Evolutionary conservation across 2,113 vertebrate species (phyloP).

Genomic region (Glaucidium brasilianum): DNA sequence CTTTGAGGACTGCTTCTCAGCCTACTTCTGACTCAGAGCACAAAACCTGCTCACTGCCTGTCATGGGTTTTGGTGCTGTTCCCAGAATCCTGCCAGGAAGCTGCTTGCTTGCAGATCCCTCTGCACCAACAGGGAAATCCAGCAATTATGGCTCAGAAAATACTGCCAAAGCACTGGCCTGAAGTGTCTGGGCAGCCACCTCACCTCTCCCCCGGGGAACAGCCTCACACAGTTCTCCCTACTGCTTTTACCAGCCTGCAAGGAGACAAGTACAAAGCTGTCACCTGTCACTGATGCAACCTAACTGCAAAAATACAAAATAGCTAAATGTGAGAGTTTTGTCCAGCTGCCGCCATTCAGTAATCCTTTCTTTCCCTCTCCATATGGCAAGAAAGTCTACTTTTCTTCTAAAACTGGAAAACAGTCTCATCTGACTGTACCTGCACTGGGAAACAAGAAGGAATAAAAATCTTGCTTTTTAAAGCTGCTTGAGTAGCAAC

Average conservation of each 20-base stretch:
- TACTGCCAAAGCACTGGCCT: not conserved
- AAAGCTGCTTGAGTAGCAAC: not conserved
- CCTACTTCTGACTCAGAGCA: constrained; percentile 33
- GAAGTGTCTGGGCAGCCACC: not conserved
- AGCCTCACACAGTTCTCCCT: not conserved
- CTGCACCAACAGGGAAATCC: not conserved
- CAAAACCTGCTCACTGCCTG: not conserved
- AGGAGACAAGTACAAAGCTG: not conserved
- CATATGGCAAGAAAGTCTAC: not conserved
- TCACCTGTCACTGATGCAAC: constrained; percentile 4
- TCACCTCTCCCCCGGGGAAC: not conserved
- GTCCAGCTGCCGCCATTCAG: not conserved
- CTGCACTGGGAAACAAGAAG: not conserved
- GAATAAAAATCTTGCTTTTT: not conserved
- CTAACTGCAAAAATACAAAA: not conserved
- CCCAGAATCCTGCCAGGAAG: constrained; percentile 39
- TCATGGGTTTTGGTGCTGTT: not conserved
- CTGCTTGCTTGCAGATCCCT: not conserved
- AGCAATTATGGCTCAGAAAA: not conserved
- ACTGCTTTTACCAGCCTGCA: not conserved
- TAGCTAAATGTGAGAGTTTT: not conserved
- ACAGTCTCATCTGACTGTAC: not conserved
- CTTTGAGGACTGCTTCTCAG: constrained; percentile 11
- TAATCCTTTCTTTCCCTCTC: not conserved
- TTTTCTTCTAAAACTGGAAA: not conserved